A percentile compares a stretch with the other conserved stretches of the same genome.
Evolutionary conservation across 2,888 invertebrate genomes (phyloP).

Genomic region (Sclerodermus sp.): DNA sequence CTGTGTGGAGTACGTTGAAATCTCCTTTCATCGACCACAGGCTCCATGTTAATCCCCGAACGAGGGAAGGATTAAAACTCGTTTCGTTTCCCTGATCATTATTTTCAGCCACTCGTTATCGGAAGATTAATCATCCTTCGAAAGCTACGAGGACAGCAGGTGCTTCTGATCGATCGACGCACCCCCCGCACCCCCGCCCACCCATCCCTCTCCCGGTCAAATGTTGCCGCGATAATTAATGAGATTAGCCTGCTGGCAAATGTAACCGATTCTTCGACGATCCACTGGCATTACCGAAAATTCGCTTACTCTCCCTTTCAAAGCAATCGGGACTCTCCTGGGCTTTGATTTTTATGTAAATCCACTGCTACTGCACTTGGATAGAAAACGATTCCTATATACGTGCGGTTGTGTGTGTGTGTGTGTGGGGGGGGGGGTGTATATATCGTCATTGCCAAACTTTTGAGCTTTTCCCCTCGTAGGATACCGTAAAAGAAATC

Average conservation of each 20-base stretch:
- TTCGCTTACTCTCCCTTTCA: too few species aligned
- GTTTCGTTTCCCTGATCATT: slow-evolving; percentile 8
- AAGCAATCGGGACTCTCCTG: too few species aligned
- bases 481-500: slow-evolving; percentile 27
- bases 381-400: background rate
- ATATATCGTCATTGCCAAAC: slow-evolving; percentile 1
- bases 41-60: slow-evolving; percentile 7
- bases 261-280: too few species aligned
- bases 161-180: background rate
- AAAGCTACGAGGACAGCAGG: background rate
- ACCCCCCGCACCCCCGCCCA: too few species aligned
- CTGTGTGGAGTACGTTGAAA: slow-evolving; percentile 1
- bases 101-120: slow-evolving; percentile 7
- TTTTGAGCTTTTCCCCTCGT: slow-evolving; percentile 2
- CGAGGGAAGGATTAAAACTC: slow-evolving; percentile 10
- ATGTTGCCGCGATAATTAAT: too few species aligned
- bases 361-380: background rate
- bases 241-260: too few species aligned
- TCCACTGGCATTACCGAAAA: too few species aligned
- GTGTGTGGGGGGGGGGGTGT: too few species aligned
- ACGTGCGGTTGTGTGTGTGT: too few species aligned
- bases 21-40: slow-evolving; percentile 3
- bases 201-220: too few species aligned
- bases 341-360: background rate
- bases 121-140: background rate